Evolutionary conservation across 2,888 invertebrate species (phyloP).

Genomic region (Drosophila hamatofila): DNA sequence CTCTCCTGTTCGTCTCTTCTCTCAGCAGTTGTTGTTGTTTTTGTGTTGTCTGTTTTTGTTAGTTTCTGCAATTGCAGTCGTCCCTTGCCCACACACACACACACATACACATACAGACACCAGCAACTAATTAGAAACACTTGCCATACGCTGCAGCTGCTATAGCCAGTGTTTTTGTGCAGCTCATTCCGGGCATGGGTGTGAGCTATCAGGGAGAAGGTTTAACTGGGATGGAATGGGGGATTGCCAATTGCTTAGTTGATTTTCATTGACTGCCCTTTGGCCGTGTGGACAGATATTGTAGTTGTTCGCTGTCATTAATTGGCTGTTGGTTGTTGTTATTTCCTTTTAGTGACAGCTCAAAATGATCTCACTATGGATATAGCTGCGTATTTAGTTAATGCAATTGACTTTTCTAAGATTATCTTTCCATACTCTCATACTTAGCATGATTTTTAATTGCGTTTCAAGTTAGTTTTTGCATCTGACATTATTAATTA

Average conservation of each 20-base stretch:
- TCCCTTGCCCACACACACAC: conserved; percentile 31
- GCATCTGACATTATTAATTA: conserved; percentile 2
- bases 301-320: conserved; percentile 76
- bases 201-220: conserved; percentile 7
- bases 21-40: conserved; percentile 39
- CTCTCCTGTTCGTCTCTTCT: conserved; percentile 24
- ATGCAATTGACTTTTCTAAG: conserved; percentile 14
- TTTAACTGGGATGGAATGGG: conserved; percentile 8
- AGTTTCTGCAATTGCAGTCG: conserved; percentile 53
- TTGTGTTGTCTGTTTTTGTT: conserved; percentile 25
- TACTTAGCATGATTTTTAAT: background rate
- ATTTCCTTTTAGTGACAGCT: conserved; percentile 51
- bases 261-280: conserved; percentile 76
- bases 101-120: conserved; percentile 50
- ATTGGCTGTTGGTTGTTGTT: conserved; percentile 61
- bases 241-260: conserved; percentile 77
- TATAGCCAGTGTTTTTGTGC: conserved; percentile 21
- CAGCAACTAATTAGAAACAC: conserved; percentile 74
- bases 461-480: background rate
- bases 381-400: conserved; percentile 33
- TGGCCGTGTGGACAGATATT: conserved; percentile 65
- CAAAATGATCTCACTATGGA: conserved; percentile 49
- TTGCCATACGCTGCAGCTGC: conserved; percentile 49
- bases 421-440: background rate
- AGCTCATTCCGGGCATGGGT: conserved; percentile 16